Conservation (phyloP, 2,888 invertebrate genomes). For the Steinernema scapterisci region DNA sequence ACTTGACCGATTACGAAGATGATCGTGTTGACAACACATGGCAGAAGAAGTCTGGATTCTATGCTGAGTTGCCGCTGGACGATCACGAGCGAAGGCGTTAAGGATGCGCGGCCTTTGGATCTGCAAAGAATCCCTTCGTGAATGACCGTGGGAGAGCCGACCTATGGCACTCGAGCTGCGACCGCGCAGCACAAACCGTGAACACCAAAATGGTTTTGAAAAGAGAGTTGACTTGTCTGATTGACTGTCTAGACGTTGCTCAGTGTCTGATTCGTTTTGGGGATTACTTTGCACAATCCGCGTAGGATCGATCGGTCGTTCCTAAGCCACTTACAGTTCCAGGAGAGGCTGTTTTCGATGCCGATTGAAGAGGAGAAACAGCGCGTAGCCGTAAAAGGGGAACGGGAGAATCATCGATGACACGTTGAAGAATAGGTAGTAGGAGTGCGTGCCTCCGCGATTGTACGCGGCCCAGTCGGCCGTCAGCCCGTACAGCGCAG, state of each 20-base stretch:
- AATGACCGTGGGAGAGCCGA: too few relatives aligned
- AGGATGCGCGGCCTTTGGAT: neutral
- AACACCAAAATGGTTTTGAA: neutral
- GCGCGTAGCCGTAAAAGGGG: conserved; percentile 48
- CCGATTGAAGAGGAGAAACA: conserved; percentile 23
- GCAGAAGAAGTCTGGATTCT: conserved; percentile 53
- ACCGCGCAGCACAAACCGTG: too few relatives aligned
- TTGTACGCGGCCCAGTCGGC: conserved; percentile 48
- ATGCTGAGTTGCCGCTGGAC: conserved; percentile 52
- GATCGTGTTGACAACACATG: conserved; percentile 55
- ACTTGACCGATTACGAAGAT: conserved; percentile 56
- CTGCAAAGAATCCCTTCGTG: neutral
- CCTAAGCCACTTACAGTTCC: neutral
- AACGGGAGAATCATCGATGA: conserved; percentile 56
- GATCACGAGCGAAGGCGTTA: conserved; percentile 30
- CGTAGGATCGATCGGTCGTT: neutral
- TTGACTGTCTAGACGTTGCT: too few relatives aligned
- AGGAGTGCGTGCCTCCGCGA: conserved; percentile 48
- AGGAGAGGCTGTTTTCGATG: conserved; percentile 23
- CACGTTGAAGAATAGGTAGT: conserved; percentile 56
- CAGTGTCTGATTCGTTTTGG: too few relatives aligned
- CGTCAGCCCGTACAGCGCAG: conserved; percentile 52
- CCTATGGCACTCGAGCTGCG: too few relatives aligned
- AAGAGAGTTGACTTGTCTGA: too few relatives aligned
- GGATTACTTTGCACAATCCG: too few relatives aligned